Base-by-base conservation (phyloP, 2,888 invertebrate species). In the Leucozona laternaria region DNA sequence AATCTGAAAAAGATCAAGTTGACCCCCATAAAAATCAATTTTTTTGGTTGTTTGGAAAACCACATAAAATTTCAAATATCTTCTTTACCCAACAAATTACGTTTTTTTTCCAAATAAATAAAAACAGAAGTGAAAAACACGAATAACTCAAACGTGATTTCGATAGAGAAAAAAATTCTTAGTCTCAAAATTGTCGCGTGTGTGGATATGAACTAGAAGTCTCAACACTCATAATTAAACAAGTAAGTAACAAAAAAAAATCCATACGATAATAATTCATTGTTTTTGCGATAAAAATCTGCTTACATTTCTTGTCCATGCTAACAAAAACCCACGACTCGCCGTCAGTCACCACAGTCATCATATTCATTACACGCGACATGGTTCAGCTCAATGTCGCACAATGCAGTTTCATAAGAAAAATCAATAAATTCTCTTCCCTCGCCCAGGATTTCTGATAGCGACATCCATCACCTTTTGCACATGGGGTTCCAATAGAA, bases 391-490 rank as follows among this genome's bases (percentile, higher is more conserved):
- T 57, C 58, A 77, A 25, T 81, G 77, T 64, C 66, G 48, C 66
- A 37, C 20, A 55, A 20, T 84, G 78, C 85, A 86, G 73, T 79
- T 75, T 72, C 50, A 62, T 28, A 55, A 62, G 81, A 82, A 86
- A 86, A 86, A 86, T 86, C 86, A 82, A 86, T 86, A 82, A 53
- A 45, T 50, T 58, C 45, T 84, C 7, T 68, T 40, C n/a, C 37
- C n/a, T 40, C n/a, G 22, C 20, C 40, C 15, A 15, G 64, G 64
- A 66, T 20, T 66, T 34, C 10, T 48, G 20, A 8, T 48, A 48
- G 17, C 15, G 48, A 48, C 45, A 48, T 43, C n/a, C 55, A 2
- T 71, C 50, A 37, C 28, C 58, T 50, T 25, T 60, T 68, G 48
- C 25, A 50, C n/a, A 66, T 50, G 45, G 78, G 78, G 71, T 66